Evolutionary conservation across 2,888 invertebrate species (phyloP).

Genomic region (Ceriagrion tenellum): DNA sequence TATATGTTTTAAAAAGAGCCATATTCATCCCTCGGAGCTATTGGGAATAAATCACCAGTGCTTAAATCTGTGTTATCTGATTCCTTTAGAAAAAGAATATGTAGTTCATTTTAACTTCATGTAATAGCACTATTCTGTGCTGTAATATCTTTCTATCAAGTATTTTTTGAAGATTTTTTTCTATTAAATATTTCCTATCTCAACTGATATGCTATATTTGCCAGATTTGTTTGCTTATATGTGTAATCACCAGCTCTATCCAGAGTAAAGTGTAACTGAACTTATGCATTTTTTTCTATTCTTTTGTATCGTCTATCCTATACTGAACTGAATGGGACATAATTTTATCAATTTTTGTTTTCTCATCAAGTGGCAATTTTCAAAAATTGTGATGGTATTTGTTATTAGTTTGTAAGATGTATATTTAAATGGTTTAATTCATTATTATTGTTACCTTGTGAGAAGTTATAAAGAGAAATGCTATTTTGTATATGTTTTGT

Average conservation of each 20-base stretch:
- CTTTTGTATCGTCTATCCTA: not conserved
- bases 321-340: not conserved
- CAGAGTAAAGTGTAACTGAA: not conserved
- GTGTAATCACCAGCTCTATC: not conserved
- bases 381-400: slow-evolving; percentile 61
- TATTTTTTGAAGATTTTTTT: not conserved
- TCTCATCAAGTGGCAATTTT: slow-evolving; percentile 31
- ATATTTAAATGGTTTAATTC: slow-evolving; percentile 60
- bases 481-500: slow-evolving; percentile 51
- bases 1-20: not conserved
- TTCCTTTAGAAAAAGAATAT: not conserved
- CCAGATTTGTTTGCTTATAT: not conserved
- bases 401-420: slow-evolving; percentile 62
- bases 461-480: slow-evolving; percentile 59
- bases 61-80: not conserved
- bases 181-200: too few relatives aligned
- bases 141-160: not conserved
- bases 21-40: not conserved
- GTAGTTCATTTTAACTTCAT: not conserved
- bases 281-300: not conserved
- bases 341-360: not conserved
- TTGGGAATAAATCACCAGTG: not conserved
- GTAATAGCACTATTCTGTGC: not conserved
- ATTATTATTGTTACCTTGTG: slow-evolving; percentile 57
- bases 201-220: not conserved